A percentile compares a stretch with the other conserved stretches of the same genome.
These are phyloP conservation scores for Siderastrea siderea DNA, from an alignment of 92 coral and sea anemone species.

Conservation along the genomic window DNA sequence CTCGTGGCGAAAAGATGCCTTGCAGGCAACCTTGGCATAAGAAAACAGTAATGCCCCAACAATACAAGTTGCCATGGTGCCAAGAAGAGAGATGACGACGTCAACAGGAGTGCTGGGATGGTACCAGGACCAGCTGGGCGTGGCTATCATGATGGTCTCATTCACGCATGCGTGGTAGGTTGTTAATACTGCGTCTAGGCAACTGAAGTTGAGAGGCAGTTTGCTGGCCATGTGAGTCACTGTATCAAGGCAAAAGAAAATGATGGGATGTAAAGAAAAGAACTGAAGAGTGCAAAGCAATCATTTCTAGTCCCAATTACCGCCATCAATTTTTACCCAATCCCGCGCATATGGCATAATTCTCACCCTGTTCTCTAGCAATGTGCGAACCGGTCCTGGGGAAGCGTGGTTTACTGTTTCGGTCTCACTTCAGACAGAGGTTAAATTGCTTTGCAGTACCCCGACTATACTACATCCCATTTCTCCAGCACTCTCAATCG, in stretches of 20 bases:
- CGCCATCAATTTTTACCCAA: no score
- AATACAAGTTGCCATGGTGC: background rate
- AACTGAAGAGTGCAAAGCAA: no score
- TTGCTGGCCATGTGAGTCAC: background rate
- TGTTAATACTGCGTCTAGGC: conserved; percentile 2
- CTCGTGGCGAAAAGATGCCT: conserved; percentile 43
- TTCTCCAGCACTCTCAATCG: no score
- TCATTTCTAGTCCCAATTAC: no score
- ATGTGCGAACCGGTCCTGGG: no score
- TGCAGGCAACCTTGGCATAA: conserved; percentile 22
- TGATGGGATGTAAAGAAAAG: background rate
- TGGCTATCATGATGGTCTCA: background rate
- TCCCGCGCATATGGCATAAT: no score
- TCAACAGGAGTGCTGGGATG: background rate
- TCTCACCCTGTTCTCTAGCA: no score
- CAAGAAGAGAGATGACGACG: background rate
- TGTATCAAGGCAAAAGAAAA: background rate
- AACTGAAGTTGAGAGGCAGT: conserved; percentile 12
- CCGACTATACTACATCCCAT: no score
- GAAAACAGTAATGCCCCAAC: conserved; percentile 24
- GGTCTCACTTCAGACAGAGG: no score
- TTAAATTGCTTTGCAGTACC: no score
- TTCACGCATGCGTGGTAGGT: conserved; percentile 3
- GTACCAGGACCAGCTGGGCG: conserved; percentile 9
- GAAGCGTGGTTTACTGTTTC: no score